Evolutionary conservation across 2,113 vertebrate species (phyloP), one percentile per base, ranked within the genome.

Genomic region (Polyodon spathula): DNA sequence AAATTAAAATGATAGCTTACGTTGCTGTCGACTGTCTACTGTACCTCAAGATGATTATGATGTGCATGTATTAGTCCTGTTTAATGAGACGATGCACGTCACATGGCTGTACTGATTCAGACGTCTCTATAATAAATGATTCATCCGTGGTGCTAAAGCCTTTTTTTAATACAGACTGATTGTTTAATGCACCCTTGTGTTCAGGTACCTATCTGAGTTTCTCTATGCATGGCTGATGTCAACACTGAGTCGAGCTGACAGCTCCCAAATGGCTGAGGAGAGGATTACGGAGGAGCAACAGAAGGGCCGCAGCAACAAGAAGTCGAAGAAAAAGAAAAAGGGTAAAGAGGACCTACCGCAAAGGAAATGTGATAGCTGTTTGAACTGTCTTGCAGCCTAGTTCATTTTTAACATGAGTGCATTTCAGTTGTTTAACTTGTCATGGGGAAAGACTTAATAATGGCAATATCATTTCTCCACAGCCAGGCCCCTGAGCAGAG

Each of bases 311-410:
- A 99, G 96, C 69, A 98, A 93, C 81, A 99, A 98, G 80, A 99
- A 99, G 78, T 90, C 90, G 16, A 98, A 97, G 82, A 99, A 98
- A 81, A 99, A 98, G 86, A 97, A 99, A 76, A 98, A 97, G 90
- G 93, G 93, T 92, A 74, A 6, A 1, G 51, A 5, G 56, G 14
- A 39, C 40, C 41, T n/a, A 12, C 17, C 17, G 37, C 16, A 42
- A 15, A 3, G 56, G 38, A 8, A 41, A 15, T 37, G 16, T 43
- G 40, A 14, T 43, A 40, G 14, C 15, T 10, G 1, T 50, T 50
- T 50, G 11, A 50, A 10, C 9, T 50, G 3, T 27, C 27, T 27
- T 27, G 27, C 27, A 27, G 27, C 27, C 27, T 27, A 27, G 27
- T 27, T 27, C 27, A 27, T 3, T 27, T n/a, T 27, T 27, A 27